A percentile compares a stretch with the other conserved stretches of the same genome.
Evolutionary conservation across 2,113 vertebrate species (phyloP).

Genomic region (Furnarius figulus): DNA sequence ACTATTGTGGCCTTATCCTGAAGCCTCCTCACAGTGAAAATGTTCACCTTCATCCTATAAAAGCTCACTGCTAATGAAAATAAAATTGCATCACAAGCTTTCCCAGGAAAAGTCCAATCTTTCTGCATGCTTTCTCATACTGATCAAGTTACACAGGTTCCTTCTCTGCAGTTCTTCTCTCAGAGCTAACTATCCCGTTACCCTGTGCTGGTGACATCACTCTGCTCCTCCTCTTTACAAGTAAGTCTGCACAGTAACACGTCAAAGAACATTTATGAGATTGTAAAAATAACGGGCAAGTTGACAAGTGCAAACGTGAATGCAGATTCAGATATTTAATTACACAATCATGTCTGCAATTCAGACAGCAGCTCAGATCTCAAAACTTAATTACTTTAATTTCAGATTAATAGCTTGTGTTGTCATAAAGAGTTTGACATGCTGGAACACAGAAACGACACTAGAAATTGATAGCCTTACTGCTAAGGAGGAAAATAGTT

Average conservation of each 20-base stretch:
- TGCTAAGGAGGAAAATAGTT: not conserved
- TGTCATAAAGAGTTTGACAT: not conserved
- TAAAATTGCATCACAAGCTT: not conserved
- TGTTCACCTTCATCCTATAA: not conserved
- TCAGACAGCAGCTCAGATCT: constrained; percentile 63
- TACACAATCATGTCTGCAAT: constrained; percentile 62
- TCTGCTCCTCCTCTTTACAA: not conserved
- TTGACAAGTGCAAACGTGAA: constrained; percentile 50
- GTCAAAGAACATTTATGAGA: not conserved
- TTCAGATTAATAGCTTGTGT: constrained; percentile 53
- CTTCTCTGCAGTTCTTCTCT: not conserved
- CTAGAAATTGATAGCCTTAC: not conserved
- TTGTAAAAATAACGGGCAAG: not conserved
- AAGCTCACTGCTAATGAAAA: not conserved
- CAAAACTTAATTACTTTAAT: constrained; percentile 66
- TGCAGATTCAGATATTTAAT: constrained; percentile 54
- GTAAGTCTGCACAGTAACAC: not conserved
- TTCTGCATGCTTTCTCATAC: not conserved
- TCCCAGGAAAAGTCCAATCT: not conserved
- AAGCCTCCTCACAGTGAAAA: not conserved
- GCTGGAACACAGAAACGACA: not conserved
- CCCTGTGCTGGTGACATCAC: not conserved
- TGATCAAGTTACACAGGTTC: not conserved
- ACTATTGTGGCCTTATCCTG: not conserved
- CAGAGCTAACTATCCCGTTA: not conserved